Percentiles rank a stretch among this genome's conserved stretches.
Conservation (phyloP, 1,140 invertebrate genomes). For the Popillia japonica region DNA sequence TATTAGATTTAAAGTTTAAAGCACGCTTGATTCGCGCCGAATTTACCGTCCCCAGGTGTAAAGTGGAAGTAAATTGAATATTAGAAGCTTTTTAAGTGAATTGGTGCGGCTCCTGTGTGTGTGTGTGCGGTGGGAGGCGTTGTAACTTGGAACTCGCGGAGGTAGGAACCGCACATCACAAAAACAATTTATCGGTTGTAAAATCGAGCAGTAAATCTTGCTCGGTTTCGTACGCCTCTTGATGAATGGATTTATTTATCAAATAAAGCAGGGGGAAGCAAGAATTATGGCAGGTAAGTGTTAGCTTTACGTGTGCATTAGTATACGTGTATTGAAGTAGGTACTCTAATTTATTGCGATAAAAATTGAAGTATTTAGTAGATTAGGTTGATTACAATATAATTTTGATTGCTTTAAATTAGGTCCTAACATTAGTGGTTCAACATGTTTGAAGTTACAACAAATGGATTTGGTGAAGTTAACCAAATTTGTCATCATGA, state of each 20-base stretch:
- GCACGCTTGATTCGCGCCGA: not conserved
- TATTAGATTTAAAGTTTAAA: slow-evolving; percentile 35
- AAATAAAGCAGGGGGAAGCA: not conserved
- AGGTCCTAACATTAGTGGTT: too few species aligned
- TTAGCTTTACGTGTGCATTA: too few species aligned
- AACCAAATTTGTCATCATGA: too few species aligned
- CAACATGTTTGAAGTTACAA: too few species aligned
- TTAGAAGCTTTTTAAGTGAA: slow-evolving; percentile 32
- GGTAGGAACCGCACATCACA: not conserved
- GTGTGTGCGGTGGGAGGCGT: not conserved
- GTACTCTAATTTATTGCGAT: too few species aligned
- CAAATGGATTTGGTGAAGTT: too few species aligned
- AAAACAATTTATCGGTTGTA: not conserved
- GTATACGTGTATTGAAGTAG: too few species aligned
- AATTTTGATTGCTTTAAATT: too few species aligned
- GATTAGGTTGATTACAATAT: too few species aligned
- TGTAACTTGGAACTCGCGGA: too few species aligned
- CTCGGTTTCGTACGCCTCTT: not conserved
- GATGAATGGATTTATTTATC: slow-evolving; percentile 18
- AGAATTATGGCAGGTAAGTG: too few species aligned
- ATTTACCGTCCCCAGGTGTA: slow-evolving; percentile 34
- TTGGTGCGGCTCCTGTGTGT: not conserved
- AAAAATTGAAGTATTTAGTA: too few species aligned
- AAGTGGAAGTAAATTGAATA: slow-evolving; percentile 38
- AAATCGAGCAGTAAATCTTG: not conserved